Conservation (phyloP, 2,797 vertebrate genomes). For the Halcyon smyrnensis region DNA sequence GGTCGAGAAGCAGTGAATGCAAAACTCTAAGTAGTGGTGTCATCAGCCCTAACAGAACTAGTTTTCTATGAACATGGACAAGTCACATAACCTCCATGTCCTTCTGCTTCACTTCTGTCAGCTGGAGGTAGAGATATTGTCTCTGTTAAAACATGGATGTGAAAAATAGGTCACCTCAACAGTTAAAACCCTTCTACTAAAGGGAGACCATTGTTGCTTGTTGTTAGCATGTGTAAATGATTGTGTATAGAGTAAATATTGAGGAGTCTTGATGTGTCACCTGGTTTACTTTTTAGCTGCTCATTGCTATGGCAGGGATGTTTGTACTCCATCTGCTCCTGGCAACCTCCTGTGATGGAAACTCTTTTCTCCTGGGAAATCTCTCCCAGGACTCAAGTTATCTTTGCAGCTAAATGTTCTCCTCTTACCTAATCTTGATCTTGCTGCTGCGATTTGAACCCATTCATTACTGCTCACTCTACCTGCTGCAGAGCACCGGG, state of each 20-base stretch:
- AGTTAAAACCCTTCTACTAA: background rate
- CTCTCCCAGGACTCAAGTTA: background rate
- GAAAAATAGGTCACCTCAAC: background rate
- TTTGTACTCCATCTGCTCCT: background rate
- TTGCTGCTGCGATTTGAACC: background rate
- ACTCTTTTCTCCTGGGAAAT: conserved; percentile 26
- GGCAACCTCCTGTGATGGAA: background rate
- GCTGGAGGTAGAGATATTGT: rapidly evolving
- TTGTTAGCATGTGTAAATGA: background rate
- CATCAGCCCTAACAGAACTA: background rate
- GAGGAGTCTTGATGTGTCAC: background rate
- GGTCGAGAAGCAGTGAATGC: background rate
- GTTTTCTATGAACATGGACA: background rate
- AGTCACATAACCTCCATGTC: background rate
- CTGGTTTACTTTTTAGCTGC: background rate
- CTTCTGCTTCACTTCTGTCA: background rate
- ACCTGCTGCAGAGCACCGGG: background rate
- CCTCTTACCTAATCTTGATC: conserved; percentile 31
- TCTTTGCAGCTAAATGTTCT: background rate
- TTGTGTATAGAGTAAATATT: background rate
- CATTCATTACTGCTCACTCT: conserved; percentile 30
- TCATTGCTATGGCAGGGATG: background rate
- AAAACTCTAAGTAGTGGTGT: background rate
- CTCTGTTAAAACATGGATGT: background rate
- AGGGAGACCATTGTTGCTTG: background rate